Conservation (phyloP, 2,888 invertebrate genomes). For the Eupithecia tripunctaria region DNA sequence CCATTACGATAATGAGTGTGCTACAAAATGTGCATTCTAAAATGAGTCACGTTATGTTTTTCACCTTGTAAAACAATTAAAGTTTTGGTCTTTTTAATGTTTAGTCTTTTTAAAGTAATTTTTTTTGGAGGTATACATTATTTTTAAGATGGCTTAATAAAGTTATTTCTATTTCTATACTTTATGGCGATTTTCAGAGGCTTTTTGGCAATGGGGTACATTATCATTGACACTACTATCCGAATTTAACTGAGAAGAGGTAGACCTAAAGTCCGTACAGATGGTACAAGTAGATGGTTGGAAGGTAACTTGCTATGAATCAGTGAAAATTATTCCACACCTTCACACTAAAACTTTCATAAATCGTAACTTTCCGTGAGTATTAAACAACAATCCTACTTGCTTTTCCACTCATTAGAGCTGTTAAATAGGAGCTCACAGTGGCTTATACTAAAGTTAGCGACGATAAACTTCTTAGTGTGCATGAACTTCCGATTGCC, state of each 20-base stretch:
- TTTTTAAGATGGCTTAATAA: too few species aligned
- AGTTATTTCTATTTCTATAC: too few species aligned
- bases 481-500: constrained; percentile 45
- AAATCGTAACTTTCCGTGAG: background rate
- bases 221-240: background rate
- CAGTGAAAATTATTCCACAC: background rate
- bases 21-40: too few species aligned
- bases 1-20: too few species aligned
- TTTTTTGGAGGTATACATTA: too few species aligned
- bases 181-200: background rate
- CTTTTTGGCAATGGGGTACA: background rate
- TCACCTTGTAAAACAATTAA: too few species aligned
- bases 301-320: background rate
- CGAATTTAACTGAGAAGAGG: background rate
- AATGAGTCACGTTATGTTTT: too few species aligned
- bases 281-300: too few species aligned
- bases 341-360: background rate
- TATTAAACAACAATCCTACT: constrained; percentile 1
- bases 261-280: background rate
- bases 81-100: too few species aligned
- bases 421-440: constrained; percentile 43
- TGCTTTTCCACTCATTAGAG: constrained; percentile 2
- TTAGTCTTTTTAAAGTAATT: too few species aligned
- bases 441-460: constrained; percentile 43
- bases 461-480: constrained; percentile 48